A percentile compares a stretch with the other conserved stretches of the same genome.
phyloP scores from a whole-genome alignment of 2,113 vertebrate genomes.

The Scopus umbretta region DNA sequence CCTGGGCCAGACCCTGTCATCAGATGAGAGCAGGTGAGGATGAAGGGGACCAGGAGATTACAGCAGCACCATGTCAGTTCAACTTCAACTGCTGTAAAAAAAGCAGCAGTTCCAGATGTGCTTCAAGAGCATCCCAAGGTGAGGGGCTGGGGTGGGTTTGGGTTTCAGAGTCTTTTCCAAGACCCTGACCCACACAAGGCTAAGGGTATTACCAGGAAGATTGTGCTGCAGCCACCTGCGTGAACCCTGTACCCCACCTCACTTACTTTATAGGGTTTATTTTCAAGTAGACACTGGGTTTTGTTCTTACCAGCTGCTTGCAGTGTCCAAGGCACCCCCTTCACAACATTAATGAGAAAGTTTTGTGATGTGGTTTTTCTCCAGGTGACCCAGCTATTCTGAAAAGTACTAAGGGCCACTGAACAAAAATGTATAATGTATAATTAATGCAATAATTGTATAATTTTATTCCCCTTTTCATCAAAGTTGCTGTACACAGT shows the following conservation, averaged over 20 bases:
- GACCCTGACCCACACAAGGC: accelerated
- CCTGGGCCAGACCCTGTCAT: not conserved
- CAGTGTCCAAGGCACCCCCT: not conserved
- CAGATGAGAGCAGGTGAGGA: not conserved
- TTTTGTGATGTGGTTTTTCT: not conserved
- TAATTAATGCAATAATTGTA: conserved; percentile 65
- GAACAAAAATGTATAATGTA: conserved; percentile 48
- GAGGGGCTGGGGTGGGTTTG: not conserved
- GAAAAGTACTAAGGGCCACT: conserved; percentile 13
- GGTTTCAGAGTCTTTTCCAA: not conserved
- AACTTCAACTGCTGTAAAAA: not conserved
- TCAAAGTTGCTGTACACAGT: conserved; percentile 22
- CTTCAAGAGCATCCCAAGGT: not conserved
- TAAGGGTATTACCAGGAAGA: not conserved
- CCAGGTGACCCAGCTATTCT: conserved; percentile 5
- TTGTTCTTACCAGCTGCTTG: not conserved
- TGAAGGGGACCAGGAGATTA: not conserved
- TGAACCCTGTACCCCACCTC: not conserved
- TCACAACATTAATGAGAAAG: not conserved
- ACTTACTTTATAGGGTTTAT: not conserved
- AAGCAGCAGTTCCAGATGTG: accelerated
- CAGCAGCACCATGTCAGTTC: not conserved
- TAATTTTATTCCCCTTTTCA: conserved; percentile 58
- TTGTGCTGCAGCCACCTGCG: accelerated
- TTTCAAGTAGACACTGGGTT: not conserved